Evolutionary conservation across 2,888 invertebrate species (phyloP), one percentile per base, ranked within the genome.

Genomic region (Calliopum simillimum): DNA sequence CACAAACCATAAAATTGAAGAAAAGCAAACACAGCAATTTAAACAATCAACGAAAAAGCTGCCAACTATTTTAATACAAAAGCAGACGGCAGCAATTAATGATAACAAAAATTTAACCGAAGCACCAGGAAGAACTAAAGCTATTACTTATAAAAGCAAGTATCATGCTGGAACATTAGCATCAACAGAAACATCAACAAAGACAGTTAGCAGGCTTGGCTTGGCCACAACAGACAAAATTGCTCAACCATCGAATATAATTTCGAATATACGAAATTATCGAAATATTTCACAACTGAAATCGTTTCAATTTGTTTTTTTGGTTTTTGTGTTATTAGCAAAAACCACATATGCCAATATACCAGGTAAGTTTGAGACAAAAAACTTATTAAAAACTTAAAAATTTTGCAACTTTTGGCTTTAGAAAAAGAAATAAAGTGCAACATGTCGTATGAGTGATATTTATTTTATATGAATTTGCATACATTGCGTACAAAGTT

Each of bases 11-110:
- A 68, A 68, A 71, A 72, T 69, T n/a, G n/a, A n/a, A 46, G 41
- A 25, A 70, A 63, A 71, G 61, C 72, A 79, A 75, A 63, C 74
- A 74, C 88, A 87, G 87, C 88, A 69, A 73, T 68, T 61, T 13
- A 88, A 85, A 84, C 88, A 85, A 87, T 44, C 88, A 87, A 87
- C 88, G 72, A 73, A 75, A 64, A 70, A 76, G 75, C 69, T 74
- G n/a, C 61, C 65, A 16, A 11, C 47, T 47, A 21, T 25, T 44
- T 72, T 70, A 63, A 76, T 71, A 73, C 62, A 44, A 68, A 77
- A 74, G 70, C 75, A 74, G 70, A 51, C 72, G 70, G 46, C 72
- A 77, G 74, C 63, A 73, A 65, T 68, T 23, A 58, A 65, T 58
- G 71, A 56, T 67, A 74, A 72, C 72, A 75, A 77, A 73, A 73